Percentiles rank a stretch among this genome's conserved stretches.
Conservation (phyloP, 1,140 invertebrate species). For the Cylas formicarius region DNA sequence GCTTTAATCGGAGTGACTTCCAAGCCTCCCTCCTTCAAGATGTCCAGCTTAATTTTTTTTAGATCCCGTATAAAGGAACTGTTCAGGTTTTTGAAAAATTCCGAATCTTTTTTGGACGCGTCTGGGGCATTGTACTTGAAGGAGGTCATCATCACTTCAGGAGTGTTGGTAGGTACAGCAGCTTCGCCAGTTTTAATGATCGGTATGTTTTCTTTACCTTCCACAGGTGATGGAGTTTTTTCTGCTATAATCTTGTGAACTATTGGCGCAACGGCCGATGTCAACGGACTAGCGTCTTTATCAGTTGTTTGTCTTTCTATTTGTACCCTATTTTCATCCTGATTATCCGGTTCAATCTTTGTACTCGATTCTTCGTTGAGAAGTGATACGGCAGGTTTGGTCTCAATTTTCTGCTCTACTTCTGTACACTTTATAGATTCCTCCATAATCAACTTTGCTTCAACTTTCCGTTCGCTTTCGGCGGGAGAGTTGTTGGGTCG, state of each 20-base stretch:
- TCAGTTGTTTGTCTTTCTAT: too few species aligned
- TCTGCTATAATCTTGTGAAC: conserved; percentile 22
- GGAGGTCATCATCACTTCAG: conserved; percentile 40
- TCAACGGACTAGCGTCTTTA: conserved; percentile 29
- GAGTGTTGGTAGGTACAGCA: conserved; percentile 7
- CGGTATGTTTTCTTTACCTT: conserved; percentile 53
- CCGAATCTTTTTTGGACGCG: conserved; percentile 54
- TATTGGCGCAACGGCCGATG: conserved; percentile 19
- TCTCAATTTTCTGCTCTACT: too few species aligned
- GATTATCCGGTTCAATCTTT: conserved; percentile 12
- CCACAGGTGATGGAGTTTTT: conserved; percentile 40
- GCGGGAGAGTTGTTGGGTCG: too few species aligned
- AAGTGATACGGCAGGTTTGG: too few species aligned
- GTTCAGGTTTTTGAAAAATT: conserved; percentile 12
- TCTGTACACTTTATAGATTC: too few species aligned
- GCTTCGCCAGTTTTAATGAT: conserved; percentile 18
- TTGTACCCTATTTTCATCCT: conserved; percentile 17
- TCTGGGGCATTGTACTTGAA: conserved; percentile 54
- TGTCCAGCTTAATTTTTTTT: conserved; percentile 65
- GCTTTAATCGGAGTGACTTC: conserved; percentile 59
- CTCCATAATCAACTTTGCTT: too few species aligned
- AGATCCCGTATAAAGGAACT: conserved; percentile 35
- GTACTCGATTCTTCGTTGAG: too few species aligned
- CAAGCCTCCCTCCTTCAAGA: conserved; percentile 62
- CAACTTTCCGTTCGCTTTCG: too few species aligned